A percentile compares a stretch with the other conserved stretches of the same genome.
These are phyloP conservation scores for Aspidapion aeneum DNA, from an alignment of 2,888 invertebrate species.

Conservation along the genomic window DNA sequence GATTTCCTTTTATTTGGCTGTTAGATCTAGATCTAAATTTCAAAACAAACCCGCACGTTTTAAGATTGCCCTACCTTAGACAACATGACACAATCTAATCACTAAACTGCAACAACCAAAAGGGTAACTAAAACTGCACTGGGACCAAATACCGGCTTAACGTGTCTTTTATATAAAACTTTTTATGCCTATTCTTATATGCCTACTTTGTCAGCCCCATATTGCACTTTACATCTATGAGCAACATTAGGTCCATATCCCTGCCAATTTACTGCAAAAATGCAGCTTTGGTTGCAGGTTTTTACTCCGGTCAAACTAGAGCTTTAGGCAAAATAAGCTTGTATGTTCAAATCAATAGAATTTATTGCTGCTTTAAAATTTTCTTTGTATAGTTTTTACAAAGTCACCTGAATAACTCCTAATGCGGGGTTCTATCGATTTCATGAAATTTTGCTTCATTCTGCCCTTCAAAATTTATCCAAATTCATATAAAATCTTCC, in stretches of 20 bases:
- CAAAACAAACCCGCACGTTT: neutral
- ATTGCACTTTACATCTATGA: neutral
- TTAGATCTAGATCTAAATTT: neutral
- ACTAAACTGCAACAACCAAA: slow-evolving; percentile 24
- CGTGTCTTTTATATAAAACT: neutral
- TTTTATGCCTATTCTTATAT: neutral
- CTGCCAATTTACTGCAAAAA: neutral
- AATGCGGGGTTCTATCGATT: no score
- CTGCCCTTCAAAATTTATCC: no score
- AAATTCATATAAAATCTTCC: no score
- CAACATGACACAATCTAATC: slow-evolving; percentile 34
- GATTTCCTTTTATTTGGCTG: no score
- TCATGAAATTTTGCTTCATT: no score
- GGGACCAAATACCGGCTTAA: slow-evolving; percentile 21
- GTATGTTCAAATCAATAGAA: no score
- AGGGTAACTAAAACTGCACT: slow-evolving; percentile 33
- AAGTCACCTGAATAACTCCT: no score
- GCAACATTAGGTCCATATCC: neutral
- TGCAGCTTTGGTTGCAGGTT: neutral
- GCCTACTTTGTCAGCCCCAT: neutral
- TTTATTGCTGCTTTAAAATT: no score
- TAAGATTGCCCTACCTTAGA: slow-evolving; percentile 34
- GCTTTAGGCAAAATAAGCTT: neutral
- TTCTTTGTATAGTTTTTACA: no score
- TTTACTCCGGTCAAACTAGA: neutral